phyloP scores from a whole-genome alignment of 2,797 vertebrate genomes.

The Yasuhikotakia modesta region DNA sequence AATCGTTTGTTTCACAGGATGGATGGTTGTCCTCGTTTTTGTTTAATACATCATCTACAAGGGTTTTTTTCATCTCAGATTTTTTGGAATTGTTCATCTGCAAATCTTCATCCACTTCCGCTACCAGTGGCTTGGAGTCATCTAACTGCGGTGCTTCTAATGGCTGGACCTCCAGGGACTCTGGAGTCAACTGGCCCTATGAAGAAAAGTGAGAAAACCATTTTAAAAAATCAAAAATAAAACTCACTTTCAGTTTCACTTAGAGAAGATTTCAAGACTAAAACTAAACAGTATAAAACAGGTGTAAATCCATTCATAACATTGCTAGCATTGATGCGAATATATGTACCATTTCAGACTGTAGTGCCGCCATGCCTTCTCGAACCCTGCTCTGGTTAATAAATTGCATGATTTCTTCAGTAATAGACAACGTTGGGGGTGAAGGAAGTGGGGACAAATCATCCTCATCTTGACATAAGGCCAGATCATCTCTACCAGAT shows the following conservation, averaged over 20 bases:
- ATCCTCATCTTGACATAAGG: constrained; percentile 67
- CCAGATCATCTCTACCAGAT: constrained; percentile 46
- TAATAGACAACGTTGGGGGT: constrained; percentile 82
- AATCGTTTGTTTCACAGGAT: constrained; percentile 57
- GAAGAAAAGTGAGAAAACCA: background rate
- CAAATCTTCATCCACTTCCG: constrained; percentile 25
- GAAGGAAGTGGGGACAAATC: constrained; percentile 67
- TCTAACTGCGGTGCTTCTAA: constrained; percentile 18
- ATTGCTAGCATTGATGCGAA: background rate
- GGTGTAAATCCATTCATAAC: background rate
- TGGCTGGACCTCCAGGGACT: constrained; percentile 40
- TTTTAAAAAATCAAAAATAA: background rate
- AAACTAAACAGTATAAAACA: background rate
- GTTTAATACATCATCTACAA: constrained; percentile 3
- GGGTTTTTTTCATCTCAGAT: constrained; percentile 15
- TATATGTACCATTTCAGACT: constrained; percentile 39
- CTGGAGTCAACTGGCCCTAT: constrained; percentile 60
- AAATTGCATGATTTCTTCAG: constrained; percentile 87
- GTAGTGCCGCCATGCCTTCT: constrained; percentile 61
- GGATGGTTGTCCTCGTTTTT: constrained; percentile 13
- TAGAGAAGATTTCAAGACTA: background rate
- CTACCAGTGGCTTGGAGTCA: constrained; percentile 36
- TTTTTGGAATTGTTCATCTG: background rate
- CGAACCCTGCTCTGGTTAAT: constrained; percentile 79
- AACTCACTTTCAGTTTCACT: background rate